phyloP scores from a whole-genome alignment of 2,888 invertebrate species.

The Parapristionchus giblindavisi region DNA sequence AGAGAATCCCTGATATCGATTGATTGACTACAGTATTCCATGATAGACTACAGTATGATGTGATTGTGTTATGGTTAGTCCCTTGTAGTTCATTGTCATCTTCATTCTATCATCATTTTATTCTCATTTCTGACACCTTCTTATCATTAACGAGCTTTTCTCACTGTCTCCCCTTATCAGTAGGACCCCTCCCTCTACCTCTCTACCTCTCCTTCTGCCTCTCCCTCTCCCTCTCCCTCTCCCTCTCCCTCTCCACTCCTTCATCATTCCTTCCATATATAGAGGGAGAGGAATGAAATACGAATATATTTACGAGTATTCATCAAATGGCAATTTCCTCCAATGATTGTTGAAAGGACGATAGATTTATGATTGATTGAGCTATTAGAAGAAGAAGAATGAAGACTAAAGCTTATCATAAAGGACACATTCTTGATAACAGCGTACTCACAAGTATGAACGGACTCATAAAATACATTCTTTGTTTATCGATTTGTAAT shows the following conservation, averaged over 20 bases:
- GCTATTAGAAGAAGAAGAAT: not conserved
- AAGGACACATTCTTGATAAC: not conserved
- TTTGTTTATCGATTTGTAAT: too few species aligned
- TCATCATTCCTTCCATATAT: too few species aligned
- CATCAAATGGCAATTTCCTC: slow-evolving; percentile 32
- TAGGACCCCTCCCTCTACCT: slow-evolving; percentile 1
- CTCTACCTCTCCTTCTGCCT: slow-evolving; percentile 5
- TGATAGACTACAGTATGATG: too few species aligned
- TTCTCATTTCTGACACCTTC: slow-evolving; percentile 30
- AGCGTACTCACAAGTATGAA: too few species aligned
- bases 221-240: too few species aligned
- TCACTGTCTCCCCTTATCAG: not conserved
- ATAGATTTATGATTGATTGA: slow-evolving; percentile 4
- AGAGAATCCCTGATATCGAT: not conserved
- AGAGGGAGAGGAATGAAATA: too few species aligned
- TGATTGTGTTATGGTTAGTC: too few species aligned
- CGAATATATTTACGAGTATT: too few species aligned
- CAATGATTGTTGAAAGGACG: not conserved
- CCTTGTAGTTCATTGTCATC: not conserved
- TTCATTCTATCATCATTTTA: slow-evolving; percentile 1
- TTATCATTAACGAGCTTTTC: slow-evolving; percentile 32
- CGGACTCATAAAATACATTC: too few species aligned
- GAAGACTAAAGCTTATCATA: not conserved
- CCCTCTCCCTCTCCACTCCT: too few species aligned
- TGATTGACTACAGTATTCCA: not conserved